A percentile compares a stretch with the other conserved stretches of the same genome.
Evolutionary conservation across 2,797 vertebrate genomes (phyloP).

Genomic region (Muscicapa striata): DNA sequence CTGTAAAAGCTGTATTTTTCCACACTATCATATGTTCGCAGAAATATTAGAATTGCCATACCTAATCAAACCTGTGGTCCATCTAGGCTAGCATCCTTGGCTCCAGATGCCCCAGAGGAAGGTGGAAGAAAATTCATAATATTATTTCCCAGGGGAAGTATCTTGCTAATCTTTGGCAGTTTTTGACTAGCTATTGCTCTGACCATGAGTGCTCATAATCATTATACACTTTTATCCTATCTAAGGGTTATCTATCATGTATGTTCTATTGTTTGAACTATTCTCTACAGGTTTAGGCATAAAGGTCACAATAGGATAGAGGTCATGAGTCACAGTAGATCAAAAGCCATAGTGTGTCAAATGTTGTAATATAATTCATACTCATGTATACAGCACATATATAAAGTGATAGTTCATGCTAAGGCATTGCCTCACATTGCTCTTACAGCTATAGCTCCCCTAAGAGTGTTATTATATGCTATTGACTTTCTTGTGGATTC

Average conservation of each 20-base stretch:
- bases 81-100: neutral
- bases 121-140: neutral
- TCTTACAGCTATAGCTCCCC: conserved; percentile 64
- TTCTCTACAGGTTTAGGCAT: conserved; percentile 33
- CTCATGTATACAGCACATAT: conserved; percentile 20
- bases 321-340: conserved; percentile 44
- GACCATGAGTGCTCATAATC: neutral
- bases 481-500: conserved; percentile 68
- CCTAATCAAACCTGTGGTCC: conserved; percentile 2
- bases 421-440: conserved; percentile 53
- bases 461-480: conserved; percentile 69
- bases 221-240: neutral
- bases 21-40: neutral
- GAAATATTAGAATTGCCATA: conserved; percentile 24
- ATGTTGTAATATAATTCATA: conserved; percentile 54
- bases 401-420: conserved; percentile 55
- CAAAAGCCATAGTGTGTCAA: conserved; percentile 48
- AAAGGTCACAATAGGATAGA: conserved; percentile 55
- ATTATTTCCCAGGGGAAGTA: neutral
- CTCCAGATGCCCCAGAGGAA: neutral
- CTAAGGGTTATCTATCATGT: conserved; percentile 29
- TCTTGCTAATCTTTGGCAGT: neutral
- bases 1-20: neutral
- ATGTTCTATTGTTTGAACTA: conserved; percentile 46
- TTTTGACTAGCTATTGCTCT: neutral